Evolutionary conservation across 2,888 invertebrate species (phyloP).

Genomic region (Tetrapedia diversipes): DNA sequence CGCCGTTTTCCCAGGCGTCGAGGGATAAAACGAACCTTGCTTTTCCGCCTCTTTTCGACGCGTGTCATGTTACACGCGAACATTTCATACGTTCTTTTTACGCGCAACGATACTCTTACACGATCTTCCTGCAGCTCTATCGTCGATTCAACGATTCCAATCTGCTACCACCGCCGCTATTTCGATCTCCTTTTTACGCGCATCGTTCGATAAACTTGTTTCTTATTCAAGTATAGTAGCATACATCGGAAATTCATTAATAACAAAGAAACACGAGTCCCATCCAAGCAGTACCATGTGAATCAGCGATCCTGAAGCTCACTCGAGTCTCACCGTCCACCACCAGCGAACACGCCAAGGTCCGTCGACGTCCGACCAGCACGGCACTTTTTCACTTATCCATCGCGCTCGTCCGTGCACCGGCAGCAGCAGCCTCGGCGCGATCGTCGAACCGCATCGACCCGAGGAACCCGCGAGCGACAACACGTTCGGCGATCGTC

Average conservation of each 20-base stretch:
- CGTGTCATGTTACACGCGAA: background rate
- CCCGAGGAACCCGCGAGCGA: background rate
- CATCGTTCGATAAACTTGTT: too few species aligned
- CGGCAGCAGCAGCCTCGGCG: background rate
- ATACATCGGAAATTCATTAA: too few species aligned
- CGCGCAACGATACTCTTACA: background rate
- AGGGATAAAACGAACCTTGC: background rate
- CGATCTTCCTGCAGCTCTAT: background rate
- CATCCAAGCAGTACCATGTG: too few species aligned
- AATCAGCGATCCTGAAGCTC: background rate
- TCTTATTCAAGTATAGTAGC: too few species aligned
- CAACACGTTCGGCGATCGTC: background rate
- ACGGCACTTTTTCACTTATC: constrained; percentile 60
- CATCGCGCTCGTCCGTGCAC: constrained; percentile 7
- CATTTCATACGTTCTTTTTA: background rate
- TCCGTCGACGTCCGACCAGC: constrained; percentile 39
- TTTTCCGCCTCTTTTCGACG: constrained; percentile 2
- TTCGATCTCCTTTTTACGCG: too few species aligned
- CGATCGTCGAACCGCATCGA: background rate
- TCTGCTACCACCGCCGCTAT: too few species aligned
- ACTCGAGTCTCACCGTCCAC: constrained; percentile 7
- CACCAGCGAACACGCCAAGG: background rate
- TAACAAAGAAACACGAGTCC: too few species aligned
- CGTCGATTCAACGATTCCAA: background rate
- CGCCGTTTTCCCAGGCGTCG: constrained; percentile 3